These are phyloP conservation scores for Aplochiton taeniatus DNA, from an alignment of 2,797 vertebrate genomes.

Conservation along the genomic window DNA sequence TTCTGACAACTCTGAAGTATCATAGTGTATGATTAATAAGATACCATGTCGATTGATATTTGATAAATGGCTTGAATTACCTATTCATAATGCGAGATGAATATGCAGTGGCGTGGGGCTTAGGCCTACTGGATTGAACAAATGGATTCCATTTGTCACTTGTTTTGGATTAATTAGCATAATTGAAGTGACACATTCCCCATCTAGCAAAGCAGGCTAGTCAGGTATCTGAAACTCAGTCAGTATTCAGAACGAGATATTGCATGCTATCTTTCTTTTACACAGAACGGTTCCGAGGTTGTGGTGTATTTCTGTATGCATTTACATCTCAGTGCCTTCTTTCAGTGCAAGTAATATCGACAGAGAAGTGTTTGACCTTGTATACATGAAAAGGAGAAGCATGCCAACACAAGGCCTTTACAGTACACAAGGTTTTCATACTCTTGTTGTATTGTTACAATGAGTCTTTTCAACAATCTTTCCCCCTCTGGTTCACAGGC, in stretches of 20 bases:
- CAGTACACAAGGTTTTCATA: too few species aligned
- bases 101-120: conserved; percentile 73
- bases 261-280: conserved; percentile 58
- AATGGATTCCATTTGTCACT: conserved; percentile 77
- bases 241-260: conserved; percentile 48
- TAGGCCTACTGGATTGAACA: conserved; percentile 77
- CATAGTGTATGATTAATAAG: conserved; percentile 75
- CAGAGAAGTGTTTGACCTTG: too few species aligned
- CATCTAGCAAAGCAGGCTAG: conserved; percentile 60
- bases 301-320: too few species aligned
- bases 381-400: too few species aligned
- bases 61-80: conserved; percentile 74
- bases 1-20: conserved; percentile 71
- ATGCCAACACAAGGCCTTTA: too few species aligned
- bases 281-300: too few species aligned
- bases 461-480: conserved; percentile 61
- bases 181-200: conserved; percentile 69
- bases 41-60: conserved; percentile 69
- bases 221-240: conserved; percentile 63
- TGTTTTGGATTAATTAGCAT: conserved; percentile 75
- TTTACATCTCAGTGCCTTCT: too few species aligned
- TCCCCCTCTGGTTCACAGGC: conserved; percentile 74
- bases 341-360: too few species aligned
- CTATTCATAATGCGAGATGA: conserved; percentile 78
- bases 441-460: conserved; percentile 56